Conservation (phyloP, 1,140 invertebrate species). For the Brachionus koreanus region DNA sequence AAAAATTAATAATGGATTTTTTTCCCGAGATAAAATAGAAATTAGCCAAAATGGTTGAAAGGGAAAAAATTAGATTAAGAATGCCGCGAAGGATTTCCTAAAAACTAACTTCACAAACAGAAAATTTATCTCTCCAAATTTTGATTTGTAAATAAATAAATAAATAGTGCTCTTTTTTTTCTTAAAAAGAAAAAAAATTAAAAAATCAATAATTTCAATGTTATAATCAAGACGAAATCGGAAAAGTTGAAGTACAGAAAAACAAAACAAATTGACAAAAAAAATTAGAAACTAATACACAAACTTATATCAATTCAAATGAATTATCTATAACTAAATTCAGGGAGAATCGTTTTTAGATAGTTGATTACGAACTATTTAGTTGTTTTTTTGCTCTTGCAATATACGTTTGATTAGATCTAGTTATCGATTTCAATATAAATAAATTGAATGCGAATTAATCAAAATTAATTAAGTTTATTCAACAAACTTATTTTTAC, state of each 20-base stretch:
- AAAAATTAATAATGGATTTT: background rate
- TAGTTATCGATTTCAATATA: background rate
- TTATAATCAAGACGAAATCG: slow-evolving; percentile 2
- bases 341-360: background rate
- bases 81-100: background rate
- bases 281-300: background rate
- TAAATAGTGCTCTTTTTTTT: background rate
- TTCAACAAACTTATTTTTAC: background rate
- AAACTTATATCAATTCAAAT: background rate
- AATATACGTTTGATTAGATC: background rate
- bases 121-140: background rate
- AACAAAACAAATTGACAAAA: background rate
- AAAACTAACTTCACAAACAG: background rate
- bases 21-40: background rate
- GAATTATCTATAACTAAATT: background rate
- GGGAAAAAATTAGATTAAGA: background rate
- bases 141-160: background rate
- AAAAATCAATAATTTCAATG: slow-evolving; percentile 10
- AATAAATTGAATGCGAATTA: background rate
- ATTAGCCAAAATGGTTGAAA: background rate
- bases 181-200: background rate
- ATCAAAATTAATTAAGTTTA: slow-evolving; percentile 11
- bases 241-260: background rate
- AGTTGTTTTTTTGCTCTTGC: background rate
- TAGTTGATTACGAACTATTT: background rate